Base-by-base conservation (phyloP, 2,797 vertebrate genomes). In the Enteromius trimaculatus region DNA sequence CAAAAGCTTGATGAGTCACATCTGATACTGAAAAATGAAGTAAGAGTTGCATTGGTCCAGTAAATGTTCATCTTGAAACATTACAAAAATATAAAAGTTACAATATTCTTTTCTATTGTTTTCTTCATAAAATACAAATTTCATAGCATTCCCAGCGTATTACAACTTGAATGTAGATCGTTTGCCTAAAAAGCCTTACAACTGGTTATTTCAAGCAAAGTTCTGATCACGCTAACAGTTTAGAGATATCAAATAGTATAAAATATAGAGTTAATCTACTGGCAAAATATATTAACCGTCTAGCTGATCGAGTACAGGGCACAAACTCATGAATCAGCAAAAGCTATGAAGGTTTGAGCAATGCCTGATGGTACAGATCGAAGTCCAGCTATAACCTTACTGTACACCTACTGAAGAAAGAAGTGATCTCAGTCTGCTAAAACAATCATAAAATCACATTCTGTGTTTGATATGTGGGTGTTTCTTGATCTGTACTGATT, bases 301-400 rank as follows among this genome's bases (percentile, higher is more conserved):
- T 66, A 3, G n/a, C n/a, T 77, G 13, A n/a, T 58, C 5, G 23
- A 55, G 31, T 2, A 58, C 34, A 34, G 23, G 13, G 10, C 26
- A n/a, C 19, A 10, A 21, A 34, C 5, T n/a, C 29, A 76, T 39
- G 19, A 76, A 16, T 58, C 21, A 39, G 51, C 29, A 42, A 17
- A 19, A 1, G 16, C 29, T n/a, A 69, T 39, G 60, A 69, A 34
- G n/a, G 21, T 21, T 42, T 42, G 31, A 68, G 58, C 21, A 58
- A 58, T 23, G 49, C 51, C 65, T 78, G 68, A n/a, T 21, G 13
- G 34, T n/a, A 65, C 21, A 79, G 69, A 42, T n/a, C 77, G 74
- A 66, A 55, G 68, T 64, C 55, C 53, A 14, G n/a, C 10, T 62
- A 51, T 29, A 21, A 23, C n/a, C 34, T 51, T 65, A 19, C 47